Base-by-base conservation (phyloP, 2,797 vertebrate species). In the Geotrypetes seraphini region DNA sequence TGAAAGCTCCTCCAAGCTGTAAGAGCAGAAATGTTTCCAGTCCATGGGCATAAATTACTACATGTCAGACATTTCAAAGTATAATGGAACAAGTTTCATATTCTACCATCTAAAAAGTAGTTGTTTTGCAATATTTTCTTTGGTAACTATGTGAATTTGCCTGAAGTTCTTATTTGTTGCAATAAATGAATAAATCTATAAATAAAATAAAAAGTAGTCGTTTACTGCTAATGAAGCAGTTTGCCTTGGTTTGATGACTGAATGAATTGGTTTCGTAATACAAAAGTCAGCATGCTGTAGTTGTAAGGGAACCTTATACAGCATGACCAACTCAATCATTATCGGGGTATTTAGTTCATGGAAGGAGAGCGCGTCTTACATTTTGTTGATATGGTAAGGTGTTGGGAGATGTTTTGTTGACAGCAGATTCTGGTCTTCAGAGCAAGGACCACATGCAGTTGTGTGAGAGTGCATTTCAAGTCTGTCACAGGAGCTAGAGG, bases 281-380 rank as follows among this genome's bases (percentile, higher is more conserved):
- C 15, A 47, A 60, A 63, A 66, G 57, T 63, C 62, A 57, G 36
- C 28, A 32, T 4, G 17, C 35, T 35, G 33, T 35, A 33, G 52
- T 36, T 53, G 50, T 36, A 54, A 50, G 29, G 59, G 77, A 74
- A 78, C 42, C 25, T 50, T 69, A 75, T 68, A 57, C 25, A 24
- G 72, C 69, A 68, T 73, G 60, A 74, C 69, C 65, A 79, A 76
- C 69, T 59, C 26, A 66, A 54, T 75, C 71, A 69, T 45, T 38
- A 67, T 51, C 57, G 65, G 51, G 41, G 55, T 50, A 68, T 67
- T 63, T 47, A 32, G 48, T 54, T 67, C 53, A 52, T 26, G 63
- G 52, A 63, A 63, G 50, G 36, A 56, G 61, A 63, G 37, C 10
- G n/a, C n/a, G n/a, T n/a, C n/a, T n/a, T n/a, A n/a, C n/a, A n/a